Conservation (phyloP, 2,888 invertebrate species). For the Xanthorhoe designata region DNA sequence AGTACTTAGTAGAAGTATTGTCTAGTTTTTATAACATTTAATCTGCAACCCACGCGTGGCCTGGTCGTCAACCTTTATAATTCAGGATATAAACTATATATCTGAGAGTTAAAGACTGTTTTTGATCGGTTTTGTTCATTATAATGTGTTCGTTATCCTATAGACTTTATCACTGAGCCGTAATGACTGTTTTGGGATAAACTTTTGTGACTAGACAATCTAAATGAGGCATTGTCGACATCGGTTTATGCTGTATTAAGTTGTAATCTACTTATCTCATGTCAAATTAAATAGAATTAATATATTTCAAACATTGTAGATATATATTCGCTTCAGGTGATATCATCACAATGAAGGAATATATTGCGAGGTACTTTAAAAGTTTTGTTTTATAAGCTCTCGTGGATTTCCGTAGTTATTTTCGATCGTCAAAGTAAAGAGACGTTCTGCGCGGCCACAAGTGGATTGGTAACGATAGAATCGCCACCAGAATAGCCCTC, state of each 20-base stretch:
- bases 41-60: conserved; percentile 20
- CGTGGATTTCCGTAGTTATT: too few species aligned
- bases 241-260: conserved; percentile 27
- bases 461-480: too few species aligned
- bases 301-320: background rate
- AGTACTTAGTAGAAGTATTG: conserved; percentile 19
- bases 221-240: conserved; percentile 16
- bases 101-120: conserved; percentile 17
- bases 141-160: background rate
- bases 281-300: conserved; percentile 8
- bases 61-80: conserved; percentile 25
- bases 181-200: conserved; percentile 11
- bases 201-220: conserved; percentile 16
- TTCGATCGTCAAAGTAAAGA: too few species aligned
- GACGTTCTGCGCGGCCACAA: too few species aligned
- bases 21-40: conserved; percentile 19
- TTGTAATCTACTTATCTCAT: conserved; percentile 23
- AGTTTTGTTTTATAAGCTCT: too few species aligned
- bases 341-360: too few species aligned
- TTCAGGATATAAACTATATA: conserved; percentile 3
- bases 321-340: background rate
- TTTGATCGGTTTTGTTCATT: background rate
- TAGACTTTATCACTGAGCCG: conserved; percentile 12
- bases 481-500: too few species aligned
- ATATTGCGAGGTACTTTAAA: too few species aligned